Conservation (phyloP, 2,113 vertebrate genomes). For the Ammospiza nelsoni region DNA sequence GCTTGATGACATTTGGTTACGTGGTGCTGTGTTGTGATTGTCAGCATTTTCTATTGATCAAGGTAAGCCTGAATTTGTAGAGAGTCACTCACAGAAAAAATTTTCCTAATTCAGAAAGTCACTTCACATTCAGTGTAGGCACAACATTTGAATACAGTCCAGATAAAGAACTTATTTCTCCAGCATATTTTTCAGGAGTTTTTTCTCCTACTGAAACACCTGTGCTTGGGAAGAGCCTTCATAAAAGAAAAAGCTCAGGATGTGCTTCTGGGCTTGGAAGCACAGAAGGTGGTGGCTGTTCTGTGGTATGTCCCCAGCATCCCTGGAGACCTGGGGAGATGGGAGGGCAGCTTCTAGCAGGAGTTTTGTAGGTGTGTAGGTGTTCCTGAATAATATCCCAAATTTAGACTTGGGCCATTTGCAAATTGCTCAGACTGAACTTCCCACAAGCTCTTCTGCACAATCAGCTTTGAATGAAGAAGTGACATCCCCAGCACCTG, state of each 20-base stretch:
- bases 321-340: fast-evolving
- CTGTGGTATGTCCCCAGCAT: not conserved
- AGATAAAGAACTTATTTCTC: not conserved
- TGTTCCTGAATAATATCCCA: not conserved
- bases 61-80: not conserved
- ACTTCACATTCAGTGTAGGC: not conserved
- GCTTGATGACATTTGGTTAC: slow-evolving; percentile 77
- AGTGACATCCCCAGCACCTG: not conserved
- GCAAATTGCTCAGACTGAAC: not conserved
- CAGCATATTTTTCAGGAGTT: not conserved
- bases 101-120: not conserved
- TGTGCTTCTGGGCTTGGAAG: not conserved
- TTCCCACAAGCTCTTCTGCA: not conserved
- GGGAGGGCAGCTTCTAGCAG: not conserved
- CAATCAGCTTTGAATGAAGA: not conserved
- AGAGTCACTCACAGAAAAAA: not conserved
- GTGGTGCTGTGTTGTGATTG: not conserved
- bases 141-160: not conserved
- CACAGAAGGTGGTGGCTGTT: fast-evolving
- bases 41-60: fast-evolving
- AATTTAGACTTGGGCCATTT: not conserved
- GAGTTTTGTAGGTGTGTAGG: not conserved
- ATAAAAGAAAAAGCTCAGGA: not conserved
- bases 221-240: not conserved
- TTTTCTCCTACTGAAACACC: not conserved